Conservation (phyloP, 2,888 invertebrate species). For the Microctonus brassicae region DNA sequence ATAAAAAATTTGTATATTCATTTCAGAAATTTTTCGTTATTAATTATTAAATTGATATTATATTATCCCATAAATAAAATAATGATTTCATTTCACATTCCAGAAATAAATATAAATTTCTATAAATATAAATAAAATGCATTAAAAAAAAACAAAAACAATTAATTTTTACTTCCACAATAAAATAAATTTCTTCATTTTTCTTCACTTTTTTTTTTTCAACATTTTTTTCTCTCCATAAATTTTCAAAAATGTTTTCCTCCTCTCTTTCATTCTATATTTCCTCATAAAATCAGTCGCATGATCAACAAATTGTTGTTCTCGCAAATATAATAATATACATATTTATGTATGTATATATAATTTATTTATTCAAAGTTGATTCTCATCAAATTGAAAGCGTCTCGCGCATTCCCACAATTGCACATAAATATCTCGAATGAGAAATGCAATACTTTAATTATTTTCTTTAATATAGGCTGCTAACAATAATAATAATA, state of each 20-base stretch:
- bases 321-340: conserved; percentile 21
- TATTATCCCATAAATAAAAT: too few species aligned
- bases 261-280: neutral
- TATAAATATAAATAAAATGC: neutral
- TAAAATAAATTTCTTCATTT: too few species aligned
- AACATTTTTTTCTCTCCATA: too few species aligned
- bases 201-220: neutral
- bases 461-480: neutral
- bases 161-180: too few species aligned
- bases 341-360: conserved; percentile 17
- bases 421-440: neutral
- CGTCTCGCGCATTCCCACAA: conserved; percentile 16
- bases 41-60: neutral
- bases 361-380: conserved; percentile 24
- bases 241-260: too few species aligned
- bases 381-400: conserved; percentile 33
- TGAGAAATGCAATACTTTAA: neutral
- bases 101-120: neutral
- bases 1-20: neutral
- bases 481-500: neutral
- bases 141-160: neutral
- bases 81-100: neutral
- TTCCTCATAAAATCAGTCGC: conserved; percentile 1
- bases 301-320: neutral
- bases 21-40: neutral